These are phyloP conservation scores for Diachasma alloeum DNA, from an alignment of 1,140 invertebrate species.

Conservation along the genomic window DNA sequence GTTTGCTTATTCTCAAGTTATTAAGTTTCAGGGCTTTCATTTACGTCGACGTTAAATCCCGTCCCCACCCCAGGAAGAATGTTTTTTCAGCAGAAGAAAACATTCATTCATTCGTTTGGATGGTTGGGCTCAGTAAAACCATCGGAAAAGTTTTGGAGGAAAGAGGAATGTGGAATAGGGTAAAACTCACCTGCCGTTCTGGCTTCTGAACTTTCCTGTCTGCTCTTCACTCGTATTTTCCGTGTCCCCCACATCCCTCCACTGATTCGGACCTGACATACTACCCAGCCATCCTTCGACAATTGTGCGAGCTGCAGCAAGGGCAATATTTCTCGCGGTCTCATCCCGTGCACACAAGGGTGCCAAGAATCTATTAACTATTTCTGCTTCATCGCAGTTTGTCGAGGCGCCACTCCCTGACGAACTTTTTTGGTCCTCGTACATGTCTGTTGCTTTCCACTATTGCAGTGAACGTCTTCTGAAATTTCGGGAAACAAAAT, in stretches of 20 bases:
- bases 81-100: no score
- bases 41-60: no score
- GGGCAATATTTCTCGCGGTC: conserved; percentile 64
- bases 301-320: conserved; percentile 66
- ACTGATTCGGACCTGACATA: conserved; percentile 62
- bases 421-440: conserved; percentile 49
- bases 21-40: no score
- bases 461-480: background rate
- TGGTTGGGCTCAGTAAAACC: background rate
- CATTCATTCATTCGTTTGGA: no score
- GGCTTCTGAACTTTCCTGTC: conserved; percentile 43
- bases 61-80: no score
- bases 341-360: conserved; percentile 66
- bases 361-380: conserved; percentile 66
- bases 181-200: conserved; percentile 49
- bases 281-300: conserved; percentile 69
- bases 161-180: background rate
- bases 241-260: conserved; percentile 47
- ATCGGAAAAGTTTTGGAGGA: background rate
- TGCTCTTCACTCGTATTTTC: conserved; percentile 38
- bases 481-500: no score
- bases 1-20: no score
- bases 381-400: conserved; percentile 62
- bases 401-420: conserved; percentile 44
- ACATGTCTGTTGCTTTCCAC: conserved; percentile 38